phyloP scores from a whole-genome alignment of 1,140 invertebrate species.

The Stegodyphus mimosarum region DNA sequence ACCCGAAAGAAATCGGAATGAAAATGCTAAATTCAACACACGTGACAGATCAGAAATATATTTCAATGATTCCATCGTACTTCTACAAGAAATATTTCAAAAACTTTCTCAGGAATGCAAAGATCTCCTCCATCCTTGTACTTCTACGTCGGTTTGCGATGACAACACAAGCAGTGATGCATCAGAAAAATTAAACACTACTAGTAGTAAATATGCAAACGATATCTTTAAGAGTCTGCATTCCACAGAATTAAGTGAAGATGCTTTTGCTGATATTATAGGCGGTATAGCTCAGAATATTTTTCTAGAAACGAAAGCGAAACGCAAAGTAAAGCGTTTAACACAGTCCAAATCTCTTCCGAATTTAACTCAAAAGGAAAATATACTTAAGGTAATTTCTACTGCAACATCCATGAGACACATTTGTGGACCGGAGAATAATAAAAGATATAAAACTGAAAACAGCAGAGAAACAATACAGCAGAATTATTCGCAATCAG shows the following conservation, averaged over 20 bases:
- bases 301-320: conserved; percentile 38
- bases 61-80: conserved; percentile 43
- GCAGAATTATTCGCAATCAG: background rate
- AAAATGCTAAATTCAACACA: background rate
- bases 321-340: background rate
- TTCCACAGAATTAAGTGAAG: conserved; percentile 36
- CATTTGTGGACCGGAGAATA: background rate
- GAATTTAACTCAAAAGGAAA: conserved; percentile 15
- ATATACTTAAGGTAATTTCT: background rate
- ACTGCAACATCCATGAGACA: background rate
- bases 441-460: background rate
- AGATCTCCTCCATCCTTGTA: conserved; percentile 30
- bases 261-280: conserved; percentile 42
- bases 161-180: background rate
- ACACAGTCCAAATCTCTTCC: conserved; percentile 27
- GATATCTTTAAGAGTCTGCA: conserved; percentile 34
- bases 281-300: conserved; percentile 46
- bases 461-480: background rate
- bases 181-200: background rate
- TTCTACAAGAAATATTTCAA: conserved; percentile 52
- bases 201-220: conserved; percentile 15
- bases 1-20: background rate
- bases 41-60: conserved; percentile 7
- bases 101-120: conserved; percentile 45
- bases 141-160: background rate